Evolutionary conservation across 2,888 invertebrate genomes (phyloP).

Genomic region (Ellobium chinense): DNA sequence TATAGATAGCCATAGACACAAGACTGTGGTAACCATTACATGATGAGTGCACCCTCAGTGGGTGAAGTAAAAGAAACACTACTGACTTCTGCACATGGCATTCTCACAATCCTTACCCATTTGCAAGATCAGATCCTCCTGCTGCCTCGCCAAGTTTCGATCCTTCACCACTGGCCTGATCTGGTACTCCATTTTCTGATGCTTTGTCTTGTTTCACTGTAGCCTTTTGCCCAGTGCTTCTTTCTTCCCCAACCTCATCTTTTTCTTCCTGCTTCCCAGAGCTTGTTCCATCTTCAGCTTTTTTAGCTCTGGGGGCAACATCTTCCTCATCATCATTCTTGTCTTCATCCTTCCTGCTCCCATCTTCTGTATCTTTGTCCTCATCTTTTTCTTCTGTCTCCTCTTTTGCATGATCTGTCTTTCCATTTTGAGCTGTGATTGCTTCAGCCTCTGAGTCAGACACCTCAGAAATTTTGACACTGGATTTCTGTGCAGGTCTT

Average conservation of each 20-base stretch:
- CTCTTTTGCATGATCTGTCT: slow-evolving; percentile 40
- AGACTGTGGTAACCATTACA: too few species aligned
- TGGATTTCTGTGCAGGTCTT: slow-evolving; percentile 61
- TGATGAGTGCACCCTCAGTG: too few species aligned
- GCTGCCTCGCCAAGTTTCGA: slow-evolving; percentile 14
- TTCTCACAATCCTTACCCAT: slow-evolving; percentile 36
- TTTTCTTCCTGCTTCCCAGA: slow-evolving; percentile 53
- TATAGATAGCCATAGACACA: too few species aligned
- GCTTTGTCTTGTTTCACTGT: not conserved
- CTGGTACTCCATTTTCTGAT: not conserved
- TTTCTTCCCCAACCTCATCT: slow-evolving; percentile 52
- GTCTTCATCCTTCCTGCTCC: slow-evolving; percentile 56
- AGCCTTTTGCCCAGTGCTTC: slow-evolving; percentile 24
- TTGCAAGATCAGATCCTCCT: slow-evolving; percentile 24
- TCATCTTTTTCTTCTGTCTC: not conserved
- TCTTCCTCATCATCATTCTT: slow-evolving; percentile 15
- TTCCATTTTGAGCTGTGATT: slow-evolving; percentile 51
- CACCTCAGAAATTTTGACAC: slow-evolving; percentile 72
- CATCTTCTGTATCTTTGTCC: not conserved
- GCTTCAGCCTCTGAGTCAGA: slow-evolving; percentile 51
- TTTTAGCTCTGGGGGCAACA: not conserved
- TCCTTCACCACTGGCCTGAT: not conserved
- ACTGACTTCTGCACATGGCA: not conserved
- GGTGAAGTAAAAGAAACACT: not conserved
- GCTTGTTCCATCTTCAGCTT: slow-evolving; percentile 26